A percentile compares a stretch with the other conserved stretches of the same genome.
Conservation (phyloP, 2,888 invertebrate species). For the Brachyptera risi region DNA sequence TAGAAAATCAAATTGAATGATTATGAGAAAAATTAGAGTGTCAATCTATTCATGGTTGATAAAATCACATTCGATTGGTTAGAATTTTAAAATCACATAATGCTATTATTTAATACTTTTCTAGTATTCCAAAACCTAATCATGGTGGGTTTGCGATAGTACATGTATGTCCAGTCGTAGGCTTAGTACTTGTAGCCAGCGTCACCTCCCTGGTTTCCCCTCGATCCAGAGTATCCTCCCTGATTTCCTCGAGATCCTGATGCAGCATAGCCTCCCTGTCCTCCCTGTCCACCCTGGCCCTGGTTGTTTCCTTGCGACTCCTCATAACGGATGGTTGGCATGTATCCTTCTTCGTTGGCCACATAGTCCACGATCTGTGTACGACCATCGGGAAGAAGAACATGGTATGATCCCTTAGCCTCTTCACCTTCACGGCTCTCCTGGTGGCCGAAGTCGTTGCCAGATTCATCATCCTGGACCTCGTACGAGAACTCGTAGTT, state of each 20-base stretch:
- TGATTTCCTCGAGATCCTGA: not conserved
- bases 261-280: not conserved
- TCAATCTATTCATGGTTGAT: too few species aligned
- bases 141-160: not conserved
- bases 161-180: not conserved
- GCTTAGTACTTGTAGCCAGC: not conserved
- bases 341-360: conserved; percentile 63
- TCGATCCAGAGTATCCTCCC: not conserved
- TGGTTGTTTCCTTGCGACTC: conserved; percentile 39
- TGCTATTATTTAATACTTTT: not conserved
- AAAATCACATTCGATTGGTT: not conserved
- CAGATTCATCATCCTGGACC: conserved; percentile 42
- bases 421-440: conserved; percentile 44
- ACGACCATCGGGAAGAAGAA: conserved; percentile 44
- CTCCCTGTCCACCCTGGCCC: not conserved
- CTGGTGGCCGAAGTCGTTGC: conserved; percentile 45
- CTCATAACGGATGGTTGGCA: conserved; percentile 63
- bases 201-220: not conserved
- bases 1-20: too few species aligned
- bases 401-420: conserved; percentile 44
- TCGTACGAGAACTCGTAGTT: conserved; percentile 44
- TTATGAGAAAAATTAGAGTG: too few species aligned
- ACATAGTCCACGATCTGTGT: conserved; percentile 63
- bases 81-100: not conserved
- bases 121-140: not conserved